Evolutionary conservation across 2,113 vertebrate species (phyloP).

Genomic region (Eulemur macaco): DNA sequence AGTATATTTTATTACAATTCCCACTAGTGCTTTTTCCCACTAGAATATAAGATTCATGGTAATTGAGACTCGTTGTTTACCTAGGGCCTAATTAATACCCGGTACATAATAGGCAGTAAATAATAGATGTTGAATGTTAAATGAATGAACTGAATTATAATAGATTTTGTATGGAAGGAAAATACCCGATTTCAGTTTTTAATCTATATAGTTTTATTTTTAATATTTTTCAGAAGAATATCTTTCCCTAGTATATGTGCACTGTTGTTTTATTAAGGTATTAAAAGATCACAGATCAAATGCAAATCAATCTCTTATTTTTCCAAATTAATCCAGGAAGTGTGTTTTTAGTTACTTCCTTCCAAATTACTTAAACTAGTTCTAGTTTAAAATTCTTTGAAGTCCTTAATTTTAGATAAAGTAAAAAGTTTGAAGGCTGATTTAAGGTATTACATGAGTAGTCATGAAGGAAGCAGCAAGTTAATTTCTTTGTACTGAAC

Average conservation of each 20-base stretch:
- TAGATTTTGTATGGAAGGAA: background rate
- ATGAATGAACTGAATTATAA: background rate
- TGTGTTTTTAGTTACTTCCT: constrained; percentile 2
- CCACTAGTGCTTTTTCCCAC: background rate
- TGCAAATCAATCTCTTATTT: background rate
- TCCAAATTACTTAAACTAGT: background rate
- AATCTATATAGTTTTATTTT: background rate
- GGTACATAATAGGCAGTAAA: background rate
- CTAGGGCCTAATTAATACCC: background rate
- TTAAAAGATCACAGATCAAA: background rate
- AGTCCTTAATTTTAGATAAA: background rate
- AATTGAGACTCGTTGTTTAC: background rate
- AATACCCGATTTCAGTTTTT: background rate
- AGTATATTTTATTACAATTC: background rate
- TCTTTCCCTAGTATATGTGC: background rate
- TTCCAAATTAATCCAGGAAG: background rate
- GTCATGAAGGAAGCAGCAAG: background rate
- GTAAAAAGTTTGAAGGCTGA: background rate
- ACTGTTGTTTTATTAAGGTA: background rate
- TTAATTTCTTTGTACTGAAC: background rate
- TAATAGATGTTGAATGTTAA: background rate
- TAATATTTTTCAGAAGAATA: background rate
- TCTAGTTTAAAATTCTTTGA: background rate
- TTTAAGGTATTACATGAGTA: background rate
- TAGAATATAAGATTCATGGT: background rate